Evolutionary conservation across 2,888 invertebrate genomes (phyloP), one percentile per base, ranked within the genome.

Genomic region (Caenorhabditis uteleia): DNA sequence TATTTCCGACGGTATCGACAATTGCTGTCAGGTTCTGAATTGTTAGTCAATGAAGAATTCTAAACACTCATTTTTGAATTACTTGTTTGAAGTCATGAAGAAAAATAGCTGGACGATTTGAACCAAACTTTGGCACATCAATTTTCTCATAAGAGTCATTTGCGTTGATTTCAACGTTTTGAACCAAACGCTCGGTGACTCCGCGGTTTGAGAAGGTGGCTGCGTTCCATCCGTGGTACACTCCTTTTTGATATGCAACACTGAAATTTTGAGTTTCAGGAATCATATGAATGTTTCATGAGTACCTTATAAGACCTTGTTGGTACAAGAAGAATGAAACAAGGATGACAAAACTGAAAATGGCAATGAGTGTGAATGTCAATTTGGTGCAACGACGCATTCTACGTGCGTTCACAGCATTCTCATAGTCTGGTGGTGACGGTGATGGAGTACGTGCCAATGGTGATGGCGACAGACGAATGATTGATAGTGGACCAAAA

Each of bases 41-140:
- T 3, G 70, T 46, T 20, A 23, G 16, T 3, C 6, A 16, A 39
- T 39, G n/a, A 7, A n/a, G n/a, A n/a, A n/a, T n/a, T n/a, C n/a
- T n/a, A n/a, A n/a, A n/a, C n/a, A n/a, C n/a, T n/a, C n/a, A 16
- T 6, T 46, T 27, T 39, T 26, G 3, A 23, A 23, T 38, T 29
- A 25, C 14, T 82, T 88, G 88, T 72, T 89, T 89, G 84, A 95
- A 95, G 85, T 95, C 94, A 80, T 95, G 95, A 77, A 95, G 89
- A 83, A 94, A 93, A 68, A 91, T 88, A 51, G 93, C 91, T 42
- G 88, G 88, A 31, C 90, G 88, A 1, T 91, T 92, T 71, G 90
- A 90, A 66, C 89, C 89, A 82, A 91, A 91, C 82, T 91, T 90
- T 14, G 91, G 90, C 7, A 95, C 92, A 77, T 90, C 89, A 76